Evolutionary conservation across 2,888 invertebrate genomes (phyloP).

Genomic region (Polyploca ridens): DNA sequence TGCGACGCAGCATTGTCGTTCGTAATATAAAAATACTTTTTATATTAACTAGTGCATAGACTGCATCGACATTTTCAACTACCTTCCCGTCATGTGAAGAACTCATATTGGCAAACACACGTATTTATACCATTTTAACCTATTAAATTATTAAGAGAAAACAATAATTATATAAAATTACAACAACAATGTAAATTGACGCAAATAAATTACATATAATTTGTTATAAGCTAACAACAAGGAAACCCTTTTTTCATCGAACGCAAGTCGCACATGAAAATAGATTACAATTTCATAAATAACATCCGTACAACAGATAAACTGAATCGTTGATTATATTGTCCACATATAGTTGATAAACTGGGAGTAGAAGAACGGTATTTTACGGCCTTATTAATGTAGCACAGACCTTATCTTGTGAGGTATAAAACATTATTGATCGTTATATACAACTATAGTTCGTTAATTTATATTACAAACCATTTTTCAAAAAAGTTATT

Average conservation of each 20-base stretch:
- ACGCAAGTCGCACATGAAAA: too few relatives aligned
- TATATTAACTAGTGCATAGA: background rate
- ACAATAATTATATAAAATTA: background rate
- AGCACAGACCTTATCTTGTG: too few relatives aligned
- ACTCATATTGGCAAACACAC: background rate
- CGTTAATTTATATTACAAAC: background rate
- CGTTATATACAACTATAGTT: background rate
- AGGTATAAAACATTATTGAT: background rate
- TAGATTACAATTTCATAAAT: too few relatives aligned
- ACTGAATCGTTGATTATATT: too few relatives aligned
- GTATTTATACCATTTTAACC: background rate
- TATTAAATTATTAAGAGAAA: background rate
- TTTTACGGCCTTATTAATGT: too few relatives aligned
- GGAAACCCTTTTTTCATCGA: too few relatives aligned
- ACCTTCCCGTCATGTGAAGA: background rate
- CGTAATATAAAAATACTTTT: slow-evolving; percentile 3
- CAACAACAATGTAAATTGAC: background rate
- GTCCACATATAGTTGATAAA: too few relatives aligned
- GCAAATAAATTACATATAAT: background rate
- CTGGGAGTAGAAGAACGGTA: too few relatives aligned
- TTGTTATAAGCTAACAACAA: background rate
- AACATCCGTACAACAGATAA: too few relatives aligned
- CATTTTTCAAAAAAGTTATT: background rate
- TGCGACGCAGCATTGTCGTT: background rate
- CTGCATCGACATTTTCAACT: background rate